Conservation (phyloP, 2,888 invertebrate genomes). For the Isoperla grammatica region DNA sequence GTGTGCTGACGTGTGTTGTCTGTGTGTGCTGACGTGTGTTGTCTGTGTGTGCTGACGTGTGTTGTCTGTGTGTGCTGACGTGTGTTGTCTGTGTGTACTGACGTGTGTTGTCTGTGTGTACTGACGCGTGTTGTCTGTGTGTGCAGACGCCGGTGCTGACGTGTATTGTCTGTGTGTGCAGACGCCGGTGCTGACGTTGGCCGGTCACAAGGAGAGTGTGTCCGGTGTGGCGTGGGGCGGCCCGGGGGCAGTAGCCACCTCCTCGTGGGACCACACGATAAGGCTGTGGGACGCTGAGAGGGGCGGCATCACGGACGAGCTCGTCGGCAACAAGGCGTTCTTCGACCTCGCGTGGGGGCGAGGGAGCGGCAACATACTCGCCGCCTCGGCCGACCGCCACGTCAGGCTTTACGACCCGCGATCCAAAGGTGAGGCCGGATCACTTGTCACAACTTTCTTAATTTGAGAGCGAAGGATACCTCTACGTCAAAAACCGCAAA, state of each 20-base stretch:
- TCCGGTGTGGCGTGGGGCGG: conserved; percentile 76
- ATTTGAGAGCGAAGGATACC: too few relatives aligned
- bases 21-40: too few relatives aligned
- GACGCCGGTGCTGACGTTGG: conserved; percentile 79
- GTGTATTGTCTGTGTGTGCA: conserved; percentile 43
- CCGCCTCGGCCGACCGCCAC: conserved; percentile 88
- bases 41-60: too few relatives aligned
- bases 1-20: too few relatives aligned
- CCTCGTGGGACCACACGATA: conserved; percentile 94
- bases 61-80: too few relatives aligned
- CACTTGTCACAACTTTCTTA: too few relatives aligned
- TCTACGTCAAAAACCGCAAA: too few relatives aligned
- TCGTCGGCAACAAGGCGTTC: conserved; percentile 86
- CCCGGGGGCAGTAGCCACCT: conserved; percentile 68
- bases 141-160: too few relatives aligned
- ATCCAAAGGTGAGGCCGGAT: conserved; percentile 65
- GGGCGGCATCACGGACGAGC: conserved; percentile 74
- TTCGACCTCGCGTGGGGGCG: conserved; percentile 81
- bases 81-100: too few relatives aligned
- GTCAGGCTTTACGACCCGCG: conserved; percentile 91
- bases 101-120: too few relatives aligned
- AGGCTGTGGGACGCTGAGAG: conserved; percentile 90
- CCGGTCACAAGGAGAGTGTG: conserved; percentile 89
- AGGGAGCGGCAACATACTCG: conserved; percentile 64
- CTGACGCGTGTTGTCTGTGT: too few relatives aligned